Conservation (phyloP, 2,888 invertebrate species). For the Daptonema setosum region DNA sequence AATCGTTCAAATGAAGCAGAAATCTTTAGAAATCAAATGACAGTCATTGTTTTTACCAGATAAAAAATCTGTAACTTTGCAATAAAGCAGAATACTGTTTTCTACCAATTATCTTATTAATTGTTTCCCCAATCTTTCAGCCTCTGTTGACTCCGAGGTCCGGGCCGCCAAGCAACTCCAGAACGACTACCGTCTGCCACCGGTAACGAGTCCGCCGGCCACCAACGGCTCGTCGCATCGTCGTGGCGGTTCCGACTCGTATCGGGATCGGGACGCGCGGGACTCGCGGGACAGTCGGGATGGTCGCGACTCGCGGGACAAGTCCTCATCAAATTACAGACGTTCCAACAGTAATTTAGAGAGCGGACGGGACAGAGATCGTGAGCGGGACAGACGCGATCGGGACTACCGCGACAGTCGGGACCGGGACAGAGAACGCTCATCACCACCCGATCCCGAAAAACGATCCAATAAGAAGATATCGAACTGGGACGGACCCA, state of each 20-base stretch:
- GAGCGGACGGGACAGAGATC: neutral
- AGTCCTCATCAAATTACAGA: neutral
- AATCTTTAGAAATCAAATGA: too few species aligned
- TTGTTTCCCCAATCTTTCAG: too few species aligned
- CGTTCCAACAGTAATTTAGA: neutral
- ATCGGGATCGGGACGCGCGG: neutral
- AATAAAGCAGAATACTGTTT: too few species aligned
- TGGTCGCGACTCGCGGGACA: too few species aligned
- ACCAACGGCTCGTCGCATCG: neutral
- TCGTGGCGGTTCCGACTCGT: neutral
- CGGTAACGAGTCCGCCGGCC: neutral
- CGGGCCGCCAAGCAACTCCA: neutral
- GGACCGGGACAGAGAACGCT: neutral
- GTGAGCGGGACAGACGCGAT: neutral
- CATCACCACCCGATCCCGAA: neutral
- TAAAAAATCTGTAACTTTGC: too few species aligned
- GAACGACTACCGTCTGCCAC: neutral
- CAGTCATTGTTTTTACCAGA: too few species aligned
- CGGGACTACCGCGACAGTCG: neutral
- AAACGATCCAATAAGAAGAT: neutral
- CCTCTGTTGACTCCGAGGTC: neutral
- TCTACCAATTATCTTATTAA: too few species aligned
- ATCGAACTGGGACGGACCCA: slow-evolving; percentile 1
- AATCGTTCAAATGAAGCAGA: too few species aligned
- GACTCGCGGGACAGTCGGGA: neutral